These are phyloP conservation scores for Odontothrips loti DNA, from an alignment of 2,888 invertebrate species.

Conservation along the genomic window DNA sequence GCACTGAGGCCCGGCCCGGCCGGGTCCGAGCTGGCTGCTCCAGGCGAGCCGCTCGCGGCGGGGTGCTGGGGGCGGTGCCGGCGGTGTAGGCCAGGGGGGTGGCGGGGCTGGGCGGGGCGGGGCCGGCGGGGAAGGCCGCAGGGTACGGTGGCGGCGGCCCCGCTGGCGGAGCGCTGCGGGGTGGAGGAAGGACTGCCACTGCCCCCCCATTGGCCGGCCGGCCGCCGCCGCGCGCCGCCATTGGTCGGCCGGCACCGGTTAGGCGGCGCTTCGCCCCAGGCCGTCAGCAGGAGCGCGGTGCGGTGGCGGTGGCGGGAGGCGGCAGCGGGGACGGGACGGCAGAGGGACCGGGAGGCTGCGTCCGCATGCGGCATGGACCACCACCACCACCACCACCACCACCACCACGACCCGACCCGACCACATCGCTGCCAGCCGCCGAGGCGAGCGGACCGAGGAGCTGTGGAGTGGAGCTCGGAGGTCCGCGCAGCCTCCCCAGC, in stretches of 20 bases:
- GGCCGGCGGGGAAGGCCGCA: constrained; percentile 4
- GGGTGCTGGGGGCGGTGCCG: background rate
- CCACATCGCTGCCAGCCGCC: constrained; percentile 1
- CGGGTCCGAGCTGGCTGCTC: background rate
- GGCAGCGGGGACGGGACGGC: background rate
- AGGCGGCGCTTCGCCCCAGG: constrained; percentile 9
- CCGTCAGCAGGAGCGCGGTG: background rate
- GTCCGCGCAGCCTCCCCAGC: background rate
- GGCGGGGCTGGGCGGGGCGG: background rate
- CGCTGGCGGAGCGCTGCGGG: background rate
- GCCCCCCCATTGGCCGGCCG: constrained; percentile 4
- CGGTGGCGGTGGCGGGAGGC: too few relatives aligned
- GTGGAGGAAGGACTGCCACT: background rate
- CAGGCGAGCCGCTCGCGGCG: background rate
- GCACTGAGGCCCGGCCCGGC: too few relatives aligned
- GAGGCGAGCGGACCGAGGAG: background rate
- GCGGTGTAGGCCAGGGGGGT: background rate
- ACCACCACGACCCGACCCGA: background rate
- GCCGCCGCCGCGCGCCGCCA: constrained; percentile 2
- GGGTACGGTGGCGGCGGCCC: background rate
- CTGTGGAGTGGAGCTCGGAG: background rate
- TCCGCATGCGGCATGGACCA: background rate
- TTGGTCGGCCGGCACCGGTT: background rate
- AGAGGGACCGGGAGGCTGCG: background rate
- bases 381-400: background rate